Conservation (phyloP, 2,888 invertebrate species). For the Acanthoscelides obtectus region DNA sequence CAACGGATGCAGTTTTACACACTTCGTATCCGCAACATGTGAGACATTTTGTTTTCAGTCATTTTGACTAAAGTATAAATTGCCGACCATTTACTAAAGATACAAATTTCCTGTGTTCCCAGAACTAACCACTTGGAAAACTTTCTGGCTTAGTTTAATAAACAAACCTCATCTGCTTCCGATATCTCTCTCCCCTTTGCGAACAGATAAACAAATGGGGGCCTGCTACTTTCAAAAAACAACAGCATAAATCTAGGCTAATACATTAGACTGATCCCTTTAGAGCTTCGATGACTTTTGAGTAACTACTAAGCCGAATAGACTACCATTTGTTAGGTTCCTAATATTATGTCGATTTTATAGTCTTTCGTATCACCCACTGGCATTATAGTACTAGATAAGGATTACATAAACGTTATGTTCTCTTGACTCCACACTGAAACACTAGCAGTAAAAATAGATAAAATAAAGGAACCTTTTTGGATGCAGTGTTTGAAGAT, state of each 20-base stretch:
- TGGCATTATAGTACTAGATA: not conserved
- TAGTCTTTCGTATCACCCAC: not conserved
- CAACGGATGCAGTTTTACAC: too few species aligned
- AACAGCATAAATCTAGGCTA: not conserved
- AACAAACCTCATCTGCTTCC: not conserved
- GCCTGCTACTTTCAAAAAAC: not conserved
- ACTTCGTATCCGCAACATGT: not conserved
- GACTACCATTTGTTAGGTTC: not conserved
- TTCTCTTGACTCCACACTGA: not conserved
- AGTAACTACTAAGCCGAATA: not conserved
- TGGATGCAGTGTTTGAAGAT: slow-evolving; percentile 1
- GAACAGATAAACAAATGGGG: not conserved
- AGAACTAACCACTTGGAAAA: not conserved
- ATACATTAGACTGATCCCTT: not conserved
- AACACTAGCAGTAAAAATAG: not conserved
- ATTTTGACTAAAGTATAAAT: not conserved
- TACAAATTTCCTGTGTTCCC: not conserved
- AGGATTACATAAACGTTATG: not conserved
- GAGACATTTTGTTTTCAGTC: not conserved
- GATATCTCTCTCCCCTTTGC: not conserved
- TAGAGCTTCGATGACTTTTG: not conserved
- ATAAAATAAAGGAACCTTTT: not conserved
- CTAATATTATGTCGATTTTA: not conserved
- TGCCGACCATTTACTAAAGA: not conserved
- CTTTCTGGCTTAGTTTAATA: not conserved